Percentiles rank a stretch among this genome's conserved stretches.
phyloP scores from a whole-genome alignment of 2,113 vertebrate genomes.

The Falco punctatus region DNA sequence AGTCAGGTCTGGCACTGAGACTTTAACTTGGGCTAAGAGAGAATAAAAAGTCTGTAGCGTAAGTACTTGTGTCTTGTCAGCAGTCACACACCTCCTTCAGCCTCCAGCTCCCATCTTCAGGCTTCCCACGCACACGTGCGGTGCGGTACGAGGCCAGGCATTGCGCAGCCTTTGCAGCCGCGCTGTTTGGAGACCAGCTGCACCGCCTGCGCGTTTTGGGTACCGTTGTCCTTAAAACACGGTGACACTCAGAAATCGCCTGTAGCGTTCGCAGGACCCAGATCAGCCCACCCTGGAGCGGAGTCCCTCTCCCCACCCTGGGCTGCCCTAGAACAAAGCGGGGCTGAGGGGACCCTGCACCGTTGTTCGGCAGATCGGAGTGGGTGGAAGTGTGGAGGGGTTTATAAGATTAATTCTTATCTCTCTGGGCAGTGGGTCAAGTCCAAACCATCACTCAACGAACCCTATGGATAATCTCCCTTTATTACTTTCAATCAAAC shows the following conservation, averaged over 20 bases:
- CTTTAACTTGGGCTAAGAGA: background rate
- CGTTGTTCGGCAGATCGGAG: background rate
- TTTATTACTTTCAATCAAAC: conserved; percentile 82
- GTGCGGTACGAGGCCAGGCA: background rate
- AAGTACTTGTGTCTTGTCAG: background rate
- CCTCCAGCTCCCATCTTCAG: background rate
- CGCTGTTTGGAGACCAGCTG: background rate
- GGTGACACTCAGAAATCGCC: fast-evolving
- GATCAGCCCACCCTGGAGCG: background rate
- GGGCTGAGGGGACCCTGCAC: background rate
- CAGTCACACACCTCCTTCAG: background rate
- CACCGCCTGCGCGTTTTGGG: fast-evolving
- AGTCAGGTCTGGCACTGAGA: background rate
- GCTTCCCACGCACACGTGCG: background rate
- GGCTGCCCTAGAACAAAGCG: conserved; percentile 60
- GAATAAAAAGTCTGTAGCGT: background rate
- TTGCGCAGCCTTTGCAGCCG: background rate
- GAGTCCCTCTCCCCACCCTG: background rate
- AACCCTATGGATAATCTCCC: conserved; percentile 77
- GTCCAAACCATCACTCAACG: conserved; percentile 72
- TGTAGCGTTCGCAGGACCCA: fast-evolving
- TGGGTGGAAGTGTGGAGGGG: conserved; percentile 58
- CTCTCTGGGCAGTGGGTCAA: conserved; percentile 78
- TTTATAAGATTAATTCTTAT: conserved; percentile 82
- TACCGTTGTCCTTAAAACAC: fast-evolving